These are phyloP conservation scores for Esox niger DNA, from an alignment of 2,113 vertebrate species.

Conservation along the genomic window DNA sequence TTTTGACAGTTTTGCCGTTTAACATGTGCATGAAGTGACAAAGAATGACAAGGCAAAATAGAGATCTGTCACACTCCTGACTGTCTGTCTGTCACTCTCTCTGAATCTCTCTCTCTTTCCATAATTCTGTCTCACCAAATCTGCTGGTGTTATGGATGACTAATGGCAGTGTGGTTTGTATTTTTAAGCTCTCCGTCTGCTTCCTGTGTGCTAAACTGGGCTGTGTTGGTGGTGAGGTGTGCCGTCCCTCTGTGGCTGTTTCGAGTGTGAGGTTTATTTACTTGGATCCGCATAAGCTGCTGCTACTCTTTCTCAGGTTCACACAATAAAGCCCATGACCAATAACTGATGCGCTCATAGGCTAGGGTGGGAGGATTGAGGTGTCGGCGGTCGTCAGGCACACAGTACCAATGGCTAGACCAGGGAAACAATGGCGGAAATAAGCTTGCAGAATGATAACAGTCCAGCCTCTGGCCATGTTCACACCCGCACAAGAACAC, in stretches of 20 bases:
- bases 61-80: too few species aligned
- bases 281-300: not conserved
- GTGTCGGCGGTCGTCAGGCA: too few species aligned
- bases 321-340: too few species aligned
- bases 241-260: not conserved
- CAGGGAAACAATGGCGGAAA: not conserved
- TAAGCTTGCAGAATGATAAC: not conserved
- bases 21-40: too few species aligned
- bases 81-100: too few species aligned
- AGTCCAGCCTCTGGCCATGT: too few species aligned
- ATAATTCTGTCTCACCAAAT: slow-evolving; percentile 13
- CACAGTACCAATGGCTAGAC: not conserved
- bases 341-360: too few species aligned
- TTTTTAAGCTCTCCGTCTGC: slow-evolving; percentile 24
- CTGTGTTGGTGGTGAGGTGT: slow-evolving; percentile 5
- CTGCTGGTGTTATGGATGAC: slow-evolving; percentile 18
- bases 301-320: too few species aligned
- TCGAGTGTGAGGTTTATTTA: not conserved
- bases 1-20: too few species aligned
- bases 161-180: slow-evolving; percentile 24
- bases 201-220: slow-evolving; percentile 5
- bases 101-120: not conserved
- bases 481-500: too few species aligned
- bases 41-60: too few species aligned
- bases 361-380: not conserved